A percentile compares a stretch with the other conserved stretches of the same genome.
Evolutionary conservation across 1,140 invertebrate species (phyloP).

Genomic region (Battus philenor): DNA sequence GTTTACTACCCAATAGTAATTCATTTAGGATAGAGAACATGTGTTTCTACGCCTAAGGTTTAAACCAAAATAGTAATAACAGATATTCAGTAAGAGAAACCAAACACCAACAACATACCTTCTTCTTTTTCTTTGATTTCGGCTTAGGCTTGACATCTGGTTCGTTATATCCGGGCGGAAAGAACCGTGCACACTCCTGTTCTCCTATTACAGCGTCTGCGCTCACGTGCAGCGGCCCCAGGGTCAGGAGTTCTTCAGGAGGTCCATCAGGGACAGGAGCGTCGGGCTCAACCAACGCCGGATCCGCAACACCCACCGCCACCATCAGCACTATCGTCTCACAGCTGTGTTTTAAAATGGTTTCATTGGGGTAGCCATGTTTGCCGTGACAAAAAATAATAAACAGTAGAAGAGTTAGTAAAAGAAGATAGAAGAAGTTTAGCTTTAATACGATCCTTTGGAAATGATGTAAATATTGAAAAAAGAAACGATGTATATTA

Average conservation of each 20-base stretch:
- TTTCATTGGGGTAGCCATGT: constrained; percentile 4
- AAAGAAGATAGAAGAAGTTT: no score
- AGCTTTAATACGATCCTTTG: no score
- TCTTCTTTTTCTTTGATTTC: constrained; percentile 68
- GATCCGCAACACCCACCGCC: constrained; percentile 70
- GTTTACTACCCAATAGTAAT: no score
- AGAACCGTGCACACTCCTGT: constrained; percentile 77
- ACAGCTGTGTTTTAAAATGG: constrained; percentile 55
- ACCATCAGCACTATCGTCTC: constrained; percentile 80
- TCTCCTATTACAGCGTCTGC: constrained; percentile 76
- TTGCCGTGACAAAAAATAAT: no score
- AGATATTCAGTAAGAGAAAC: no score
- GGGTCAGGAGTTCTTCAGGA: constrained; percentile 59
- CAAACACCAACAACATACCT: no score
- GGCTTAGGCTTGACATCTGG: constrained; percentile 50
- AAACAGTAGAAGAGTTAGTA: no score
- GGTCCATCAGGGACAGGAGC: constrained; percentile 30
- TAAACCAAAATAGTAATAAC: no score
- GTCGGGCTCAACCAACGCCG: constrained; percentile 42
- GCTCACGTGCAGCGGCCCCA: constrained; percentile 79
- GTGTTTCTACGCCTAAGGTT: no score
- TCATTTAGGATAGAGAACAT: no score
- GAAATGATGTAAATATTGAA: no score
- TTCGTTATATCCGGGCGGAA: constrained; percentile 77
- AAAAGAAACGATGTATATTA: no score